A percentile compares a stretch with the other conserved stretches of the same genome.
Conservation (phyloP, 30 jellyfish, hydroid and myxozoan species). For the Aurelia aurita region DNA sequence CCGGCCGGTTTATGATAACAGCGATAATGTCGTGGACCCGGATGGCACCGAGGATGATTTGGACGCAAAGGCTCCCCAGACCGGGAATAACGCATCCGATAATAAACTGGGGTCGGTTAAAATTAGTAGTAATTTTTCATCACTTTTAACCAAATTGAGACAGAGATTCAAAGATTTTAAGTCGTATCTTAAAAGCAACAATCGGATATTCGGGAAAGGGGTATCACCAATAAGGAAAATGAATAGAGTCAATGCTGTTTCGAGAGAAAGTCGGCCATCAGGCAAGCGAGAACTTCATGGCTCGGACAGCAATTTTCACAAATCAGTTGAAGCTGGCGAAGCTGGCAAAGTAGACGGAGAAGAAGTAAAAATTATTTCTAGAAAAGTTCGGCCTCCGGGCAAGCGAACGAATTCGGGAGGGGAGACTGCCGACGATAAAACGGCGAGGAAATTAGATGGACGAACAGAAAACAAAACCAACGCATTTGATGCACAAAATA, state of each 20-base stretch:
- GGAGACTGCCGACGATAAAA: not conserved
- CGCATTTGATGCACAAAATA: not conserved
- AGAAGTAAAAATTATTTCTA: no score
- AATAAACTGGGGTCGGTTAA: not conserved
- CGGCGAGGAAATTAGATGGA: not conserved
- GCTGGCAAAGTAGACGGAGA: no score
- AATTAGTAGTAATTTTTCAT: slow-evolving; percentile 13
- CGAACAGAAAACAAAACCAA: not conserved
- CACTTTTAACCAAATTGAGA: slow-evolving; percentile 22
- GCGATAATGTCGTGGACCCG: not conserved
- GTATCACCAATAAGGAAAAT: no score
- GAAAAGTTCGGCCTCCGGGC: no score
- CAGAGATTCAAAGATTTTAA: slow-evolving; percentile 22
- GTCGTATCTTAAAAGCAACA: slow-evolving; percentile 20
- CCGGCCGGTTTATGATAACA: not conserved
- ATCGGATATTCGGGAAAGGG: slow-evolving; percentile 32
- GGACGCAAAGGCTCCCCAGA: not conserved
- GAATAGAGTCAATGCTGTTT: no score
- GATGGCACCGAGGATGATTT: not conserved
- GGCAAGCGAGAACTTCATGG: no score
- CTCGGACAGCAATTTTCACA: no score
- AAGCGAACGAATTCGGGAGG: not conserved
- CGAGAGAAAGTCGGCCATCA: no score
- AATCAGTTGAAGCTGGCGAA: no score
- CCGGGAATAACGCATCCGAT: not conserved